Base-by-base conservation (phyloP, 2,113 vertebrate species). In the Phyllostomus hastatus region DNA sequence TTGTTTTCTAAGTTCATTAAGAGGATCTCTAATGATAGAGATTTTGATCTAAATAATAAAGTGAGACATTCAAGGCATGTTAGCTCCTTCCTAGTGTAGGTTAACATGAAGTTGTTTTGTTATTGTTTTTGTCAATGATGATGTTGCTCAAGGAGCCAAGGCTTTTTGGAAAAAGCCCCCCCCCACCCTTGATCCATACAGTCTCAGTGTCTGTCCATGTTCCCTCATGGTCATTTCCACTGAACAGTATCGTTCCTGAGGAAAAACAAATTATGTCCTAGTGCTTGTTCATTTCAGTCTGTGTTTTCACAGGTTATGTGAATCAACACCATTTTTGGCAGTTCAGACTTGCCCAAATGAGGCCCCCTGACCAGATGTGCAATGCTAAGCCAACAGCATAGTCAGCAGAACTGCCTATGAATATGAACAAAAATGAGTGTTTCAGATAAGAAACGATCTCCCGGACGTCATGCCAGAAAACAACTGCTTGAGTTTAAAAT, bases 371-470 rank as follows among this genome's bases (percentile, higher is more conserved):
- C 69, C 79, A 92, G 73, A 92, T 84, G 90, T 54, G 50, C 79
- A 61, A 33, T n/a, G 75, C 64, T 87, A 95, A 90, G 88, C 84
- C 75, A 97, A 81, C 72, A 88, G 38, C 33, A 64, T 4, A 46
- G 72, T 88, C 83, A 88, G 88, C 92, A 95, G 59, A 94, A 84
- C 88, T 92, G 76, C n/a, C 43, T 48, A n/a, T 48, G 67, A 81
- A 88, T 81, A 33, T 76, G 66, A 92, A 67, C 80, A 95, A 84
- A 95, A 88, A 41, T 75, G 80, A 95, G 26, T 54, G 15, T 84
- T 90, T 86, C 64, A 70, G 95, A 92, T 90, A 96, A 96, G 96
- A 92, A 79, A 67, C 64, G 16, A 83, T 76, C 90, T 92, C 70
- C 52, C 54, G 54, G 43, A 78, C 38, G 38, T 95, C 15, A 33